Evolutionary conservation across 2,888 invertebrate species (phyloP).

Genomic region (Embidobia sp.): DNA sequence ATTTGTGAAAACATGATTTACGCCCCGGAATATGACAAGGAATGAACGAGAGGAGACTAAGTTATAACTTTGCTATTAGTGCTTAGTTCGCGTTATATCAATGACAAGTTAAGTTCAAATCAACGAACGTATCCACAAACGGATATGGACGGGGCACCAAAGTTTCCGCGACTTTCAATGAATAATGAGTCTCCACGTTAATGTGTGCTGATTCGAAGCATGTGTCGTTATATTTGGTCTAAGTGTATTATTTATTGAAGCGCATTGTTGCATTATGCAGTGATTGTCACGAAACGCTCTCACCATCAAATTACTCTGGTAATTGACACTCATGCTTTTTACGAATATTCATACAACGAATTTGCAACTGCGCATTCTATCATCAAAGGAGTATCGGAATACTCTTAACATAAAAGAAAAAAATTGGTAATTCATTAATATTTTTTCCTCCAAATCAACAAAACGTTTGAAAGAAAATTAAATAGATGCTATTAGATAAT

Average conservation of each 20-base stretch:
- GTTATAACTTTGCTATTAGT: conserved; percentile 57
- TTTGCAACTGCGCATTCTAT: background rate
- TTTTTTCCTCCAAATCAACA: no score
- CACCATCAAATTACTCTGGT: conserved; percentile 17
- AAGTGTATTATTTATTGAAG: conserved; percentile 44
- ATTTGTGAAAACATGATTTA: conserved; percentile 30
- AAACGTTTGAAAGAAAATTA: no score
- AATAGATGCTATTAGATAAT: no score
- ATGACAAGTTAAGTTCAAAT: conserved; percentile 53
- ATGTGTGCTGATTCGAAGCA: conserved; percentile 10
- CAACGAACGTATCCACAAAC: conserved; percentile 38
- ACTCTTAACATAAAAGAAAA: no score
- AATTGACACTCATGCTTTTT: conserved; percentile 34
- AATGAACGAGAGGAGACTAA: conserved; percentile 42
- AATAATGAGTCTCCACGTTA: conserved; percentile 5
- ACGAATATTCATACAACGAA: conserved; percentile 16
- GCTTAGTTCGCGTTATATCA: conserved; percentile 30
- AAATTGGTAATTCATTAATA: no score
- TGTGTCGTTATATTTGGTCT: conserved; percentile 18
- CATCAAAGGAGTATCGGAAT: conserved; percentile 5
- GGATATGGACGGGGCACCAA: conserved; percentile 11
- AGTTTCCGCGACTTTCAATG: conserved; percentile 37
- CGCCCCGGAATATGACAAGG: conserved; percentile 36
- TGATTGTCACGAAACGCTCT: conserved; percentile 26
- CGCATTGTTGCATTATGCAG: conserved; percentile 26